These are phyloP conservation scores for Atta colombica DNA, from an alignment of 1,140 invertebrate species.

Conservation along the genomic window DNA sequence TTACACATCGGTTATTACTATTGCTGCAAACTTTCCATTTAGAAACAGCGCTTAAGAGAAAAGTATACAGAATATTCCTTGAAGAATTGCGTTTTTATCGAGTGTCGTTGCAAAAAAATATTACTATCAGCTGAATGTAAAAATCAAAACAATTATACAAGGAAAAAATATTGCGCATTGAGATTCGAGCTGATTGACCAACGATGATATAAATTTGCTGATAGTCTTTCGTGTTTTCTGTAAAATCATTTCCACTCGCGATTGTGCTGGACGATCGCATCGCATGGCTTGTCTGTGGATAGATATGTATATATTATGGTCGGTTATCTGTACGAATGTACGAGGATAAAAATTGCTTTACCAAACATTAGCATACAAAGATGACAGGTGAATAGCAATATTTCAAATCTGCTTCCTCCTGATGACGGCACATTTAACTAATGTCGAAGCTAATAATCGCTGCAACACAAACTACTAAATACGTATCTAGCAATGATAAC, in stretches of 20 bases:
- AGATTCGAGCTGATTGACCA: constrained; percentile 26
- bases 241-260: constrained; percentile 33
- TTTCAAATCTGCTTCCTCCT: constrained; percentile 30
- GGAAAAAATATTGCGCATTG: not conserved
- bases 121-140: not conserved
- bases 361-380: constrained; percentile 66
- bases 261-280: not conserved
- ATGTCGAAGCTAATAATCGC: constrained; percentile 42
- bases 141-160: not conserved
- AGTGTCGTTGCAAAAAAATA: constrained; percentile 3
- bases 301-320: not conserved
- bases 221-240: constrained; percentile 40
- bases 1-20: not conserved
- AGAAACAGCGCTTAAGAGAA: constrained; percentile 10
- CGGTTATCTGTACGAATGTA: not conserved
- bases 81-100: constrained; percentile 21
- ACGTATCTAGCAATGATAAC: constrained; percentile 10
- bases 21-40: constrained; percentile 16
- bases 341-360: constrained; percentile 11
- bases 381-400: constrained; percentile 38
- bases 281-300: no score
- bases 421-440: constrained; percentile 30
- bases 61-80: not conserved
- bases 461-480: constrained; percentile 9
- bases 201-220: not conserved